Evolutionary conservation across 2,888 invertebrate genomes (phyloP), one percentile per base, ranked within the genome.

Genomic region (Eulithis testata): DNA sequence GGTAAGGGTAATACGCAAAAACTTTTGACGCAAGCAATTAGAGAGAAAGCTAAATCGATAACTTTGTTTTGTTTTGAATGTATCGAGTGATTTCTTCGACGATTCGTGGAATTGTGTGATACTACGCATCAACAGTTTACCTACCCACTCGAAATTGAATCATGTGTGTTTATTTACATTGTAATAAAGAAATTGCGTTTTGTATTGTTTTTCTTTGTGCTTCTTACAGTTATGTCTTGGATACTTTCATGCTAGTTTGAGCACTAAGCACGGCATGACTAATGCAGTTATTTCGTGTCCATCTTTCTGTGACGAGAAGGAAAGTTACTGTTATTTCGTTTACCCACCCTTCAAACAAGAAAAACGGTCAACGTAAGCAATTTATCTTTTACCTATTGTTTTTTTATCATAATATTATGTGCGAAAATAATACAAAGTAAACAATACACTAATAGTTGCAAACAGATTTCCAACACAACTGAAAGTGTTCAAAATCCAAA

Each of bases 251-350:
- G 50, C n/a, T 52, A 47, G 51, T 45, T 50, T 37, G 31, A 62
- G 51, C 44, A 56, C 62, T 56, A 56, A 21, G 27, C 44, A 63
- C 49, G 12, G 57, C 60, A 52, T 64, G 67, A 60, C 64, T 67
- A 54, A 57, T 44, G 50, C 53, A 14, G 47, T 57, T 47, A 54
- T 53, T 67, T 64, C 11, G 57, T 45, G 64, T 21, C 37, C 60
- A 57, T 58, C 60, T 59, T 21, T 44, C 53, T 63, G 63, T 67
- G 64, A 63, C 57, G 53, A 57, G 55, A 57, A 54, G 40, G 60
- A 50, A 60, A 61, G 60, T 60, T 57, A n/a, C 37, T 11, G 44
- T 52, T 9, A 37, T 57, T 53, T 56, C 43, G 47, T 14, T 11
- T 9, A 21, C 11, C 11, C 21, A 40, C 40, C 55, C 55, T 60